phyloP scores from a whole-genome alignment of 2,888 invertebrate genomes.

The Choreutis nemorana region DNA sequence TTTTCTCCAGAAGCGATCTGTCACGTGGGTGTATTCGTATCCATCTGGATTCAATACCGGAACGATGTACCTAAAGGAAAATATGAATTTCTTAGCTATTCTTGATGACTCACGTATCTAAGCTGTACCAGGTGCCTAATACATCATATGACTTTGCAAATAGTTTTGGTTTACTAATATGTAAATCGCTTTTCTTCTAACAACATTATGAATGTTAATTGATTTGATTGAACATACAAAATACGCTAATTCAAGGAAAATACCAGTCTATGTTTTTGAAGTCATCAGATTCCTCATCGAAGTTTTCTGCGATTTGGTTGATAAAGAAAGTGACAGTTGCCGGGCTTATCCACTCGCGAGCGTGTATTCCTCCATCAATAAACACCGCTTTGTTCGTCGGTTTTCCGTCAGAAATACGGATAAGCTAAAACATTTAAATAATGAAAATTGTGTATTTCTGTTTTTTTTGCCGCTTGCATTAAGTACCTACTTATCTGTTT shows the following conservation, averaged over 20 bases:
- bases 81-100: too few species aligned
- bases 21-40: constrained; percentile 77
- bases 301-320: constrained; percentile 71
- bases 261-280: constrained; percentile 81
- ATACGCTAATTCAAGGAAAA: constrained; percentile 12
- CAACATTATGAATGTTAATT: too few species aligned
- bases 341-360: constrained; percentile 84
- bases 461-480: neutral
- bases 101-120: too few species aligned
- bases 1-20: constrained; percentile 81
- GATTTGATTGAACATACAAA: too few species aligned
- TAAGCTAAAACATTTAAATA: constrained; percentile 18
- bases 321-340: constrained; percentile 75
- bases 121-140: too few species aligned
- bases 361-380: constrained; percentile 81
- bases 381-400: constrained; percentile 67
- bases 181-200: too few species aligned
- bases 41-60: constrained; percentile 82
- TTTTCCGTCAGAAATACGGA: constrained; percentile 71
- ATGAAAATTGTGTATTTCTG: neutral
- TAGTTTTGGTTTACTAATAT: too few species aligned
- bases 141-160: too few species aligned
- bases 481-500: constrained; percentile 1
- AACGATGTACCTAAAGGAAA: constrained; percentile 61
- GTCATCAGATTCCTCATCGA: constrained; percentile 65